These are phyloP conservation scores for Nymphalis c-album DNA, from an alignment of 2,888 invertebrate genomes.

Conservation along the genomic window DNA sequence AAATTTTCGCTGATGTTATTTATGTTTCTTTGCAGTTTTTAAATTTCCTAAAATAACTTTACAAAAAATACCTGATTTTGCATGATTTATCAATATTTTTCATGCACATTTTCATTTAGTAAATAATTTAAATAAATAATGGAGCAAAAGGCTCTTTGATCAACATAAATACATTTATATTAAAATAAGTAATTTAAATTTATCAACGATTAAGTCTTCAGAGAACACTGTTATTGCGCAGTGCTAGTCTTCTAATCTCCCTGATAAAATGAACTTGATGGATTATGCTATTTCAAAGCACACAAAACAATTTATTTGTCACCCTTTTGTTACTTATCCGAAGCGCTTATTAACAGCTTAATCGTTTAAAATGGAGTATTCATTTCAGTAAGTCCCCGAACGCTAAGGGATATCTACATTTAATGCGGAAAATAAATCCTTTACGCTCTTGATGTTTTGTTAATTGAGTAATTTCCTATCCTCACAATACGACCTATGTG, in stretches of 20 bases:
- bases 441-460: conserved; percentile 37
- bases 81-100: too few relatives aligned
- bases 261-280: conserved; percentile 43
- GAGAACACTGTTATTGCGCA: conserved; percentile 2
- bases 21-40: too few relatives aligned
- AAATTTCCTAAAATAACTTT: too few relatives aligned
- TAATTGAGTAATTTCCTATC: conserved; percentile 40
- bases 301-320: conserved; percentile 71
- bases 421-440: conserved; percentile 36
- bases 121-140: background rate
- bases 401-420: conserved; percentile 35
- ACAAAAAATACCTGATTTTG: too few relatives aligned
- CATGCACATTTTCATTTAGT: too few relatives aligned
- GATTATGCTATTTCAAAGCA: conserved; percentile 50
- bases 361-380: conserved; percentile 68
- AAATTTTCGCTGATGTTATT: background rate
- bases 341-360: conserved; percentile 71
- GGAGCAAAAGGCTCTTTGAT: background rate
- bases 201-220: conserved; percentile 1
- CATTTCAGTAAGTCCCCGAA: conserved; percentile 39
- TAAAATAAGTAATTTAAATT: background rate
- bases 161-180: background rate
- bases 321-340: conserved; percentile 65
- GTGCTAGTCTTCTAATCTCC: conserved; percentile 23
- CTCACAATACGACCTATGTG: conserved; percentile 28